A percentile compares a stretch with the other conserved stretches of the same genome.
phyloP scores from a whole-genome alignment of 2,888 invertebrate species.

The Mesorhabditis belari region DNA sequence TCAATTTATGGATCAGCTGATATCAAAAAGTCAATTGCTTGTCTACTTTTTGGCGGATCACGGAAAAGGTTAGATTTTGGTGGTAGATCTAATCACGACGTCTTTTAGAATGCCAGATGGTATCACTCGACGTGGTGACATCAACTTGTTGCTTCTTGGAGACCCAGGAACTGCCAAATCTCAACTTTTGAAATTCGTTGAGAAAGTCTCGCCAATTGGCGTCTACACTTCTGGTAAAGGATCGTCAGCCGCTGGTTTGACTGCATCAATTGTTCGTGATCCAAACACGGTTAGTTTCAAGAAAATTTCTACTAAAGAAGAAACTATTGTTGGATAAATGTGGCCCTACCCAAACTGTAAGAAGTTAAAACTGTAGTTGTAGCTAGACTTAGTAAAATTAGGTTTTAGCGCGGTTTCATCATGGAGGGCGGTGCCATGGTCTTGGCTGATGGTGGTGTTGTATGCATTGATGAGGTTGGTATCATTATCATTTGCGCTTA shows the following conservation, averaged over 20 bases:
- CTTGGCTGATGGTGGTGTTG: constrained; percentile 94
- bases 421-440: constrained; percentile 87
- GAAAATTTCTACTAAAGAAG: background rate
- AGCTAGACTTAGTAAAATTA: background rate
- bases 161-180: constrained; percentile 99
- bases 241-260: constrained; percentile 94
- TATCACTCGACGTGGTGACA: constrained; percentile 86
- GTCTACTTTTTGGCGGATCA: constrained; percentile 83
- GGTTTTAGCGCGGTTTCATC: constrained; percentile 38
- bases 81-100: background rate
- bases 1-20: constrained; percentile 89
- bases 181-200: constrained; percentile 91
- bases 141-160: constrained; percentile 84
- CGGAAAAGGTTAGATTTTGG: constrained; percentile 57
- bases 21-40: constrained; percentile 92
- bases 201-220: constrained; percentile 57
- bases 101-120: constrained; percentile 76
- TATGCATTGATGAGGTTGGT: constrained; percentile 98
- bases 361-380: background rate
- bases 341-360: too few relatives aligned
- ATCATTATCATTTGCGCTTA: too few relatives aligned
- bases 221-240: constrained; percentile 97
- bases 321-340: too few relatives aligned
- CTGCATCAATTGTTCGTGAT: constrained; percentile 91
- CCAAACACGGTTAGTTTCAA: constrained; percentile 70